Conservation (phyloP, 2,888 invertebrate species). For the Cheilosia grossa region DNA sequence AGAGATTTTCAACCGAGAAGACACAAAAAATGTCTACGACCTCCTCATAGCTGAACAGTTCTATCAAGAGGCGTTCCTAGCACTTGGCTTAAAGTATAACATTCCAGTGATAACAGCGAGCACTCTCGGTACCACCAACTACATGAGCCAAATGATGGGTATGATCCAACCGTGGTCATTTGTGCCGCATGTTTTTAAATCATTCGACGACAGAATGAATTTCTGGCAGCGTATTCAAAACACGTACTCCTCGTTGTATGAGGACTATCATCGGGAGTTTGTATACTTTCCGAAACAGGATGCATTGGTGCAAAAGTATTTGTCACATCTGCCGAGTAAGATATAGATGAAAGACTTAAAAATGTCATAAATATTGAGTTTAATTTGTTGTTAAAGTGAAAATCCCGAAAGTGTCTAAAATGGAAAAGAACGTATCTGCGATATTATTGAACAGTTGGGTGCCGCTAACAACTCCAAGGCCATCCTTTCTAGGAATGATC, state of each 20-base stretch:
- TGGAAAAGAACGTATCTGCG: constrained; percentile 83
- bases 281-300: constrained; percentile 82
- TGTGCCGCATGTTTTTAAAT: constrained; percentile 83
- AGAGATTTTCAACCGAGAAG: constrained; percentile 78
- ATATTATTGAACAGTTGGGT: constrained; percentile 84
- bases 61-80: constrained; percentile 83
- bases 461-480: constrained; percentile 83
- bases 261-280: constrained; percentile 79
- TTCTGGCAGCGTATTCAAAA: constrained; percentile 85
- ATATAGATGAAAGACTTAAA: not conserved
- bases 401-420: constrained; percentile 81
- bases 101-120: constrained; percentile 82
- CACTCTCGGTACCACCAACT: constrained; percentile 83
- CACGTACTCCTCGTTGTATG: constrained; percentile 81
- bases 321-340: constrained; percentile 79
- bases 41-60: constrained; percentile 83
- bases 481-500: constrained; percentile 83
- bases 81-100: constrained; percentile 81
- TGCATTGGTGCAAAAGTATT: constrained; percentile 79
- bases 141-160: constrained; percentile 84
- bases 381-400: constrained; percentile 74
- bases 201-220: constrained; percentile 84
- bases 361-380: not conserved
- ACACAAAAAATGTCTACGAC: constrained; percentile 82
- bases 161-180: constrained; percentile 84